Evolutionary conservation across 2,797 vertebrate species (phyloP), one percentile per base, ranked within the genome.

Genomic region (Buceros bicornis): DNA sequence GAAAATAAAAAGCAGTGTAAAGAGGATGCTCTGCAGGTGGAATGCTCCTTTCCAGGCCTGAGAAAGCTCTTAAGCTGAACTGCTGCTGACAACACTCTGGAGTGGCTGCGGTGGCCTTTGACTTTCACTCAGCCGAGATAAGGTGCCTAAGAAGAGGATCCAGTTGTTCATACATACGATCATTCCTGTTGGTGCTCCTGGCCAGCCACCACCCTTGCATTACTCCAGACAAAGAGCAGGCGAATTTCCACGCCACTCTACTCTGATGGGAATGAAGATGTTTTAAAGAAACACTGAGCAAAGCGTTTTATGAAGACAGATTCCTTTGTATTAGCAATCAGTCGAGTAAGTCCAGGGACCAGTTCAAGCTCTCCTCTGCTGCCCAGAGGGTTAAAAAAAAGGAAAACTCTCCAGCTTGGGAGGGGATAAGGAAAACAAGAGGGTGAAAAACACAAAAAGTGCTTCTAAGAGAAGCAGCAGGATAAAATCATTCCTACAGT

Each of bases 311-410:
- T 66, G 50, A 96, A 96, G 94, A 83, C 33, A 88, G 71, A 81
- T 60, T 90, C 53, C 74, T 93, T 89, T 90, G 84, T 93, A 96
- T 92, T 95, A 77, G 86, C 69, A 14, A 95, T 48, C 91, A 54
- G 76, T 58, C 3, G 1, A 47, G 54, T 47, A 15, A 93, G 87
- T 81, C 91, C 89, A 40, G 65, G 69, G 24, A 51, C 15, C 48
- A 43, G 47, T 45, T 43, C 76, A 86, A 65, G 51, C 65, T 64
- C 20, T 43, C 10, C 60, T 76, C 92, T 0, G 9, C 31, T 77
- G 64, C 79, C n/a, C 64, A 16, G 22, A 42, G 16, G 24, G 16
- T 8, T 43, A 33, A 92, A 91, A 91, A 83, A 24, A 78, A 42
- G 26, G 42, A 29, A 42, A 54, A 13, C 54, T 78, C 58, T 73